Evolutionary conservation across 2,888 invertebrate species (phyloP).

Genomic region (Eupithecia subumbrata): DNA sequence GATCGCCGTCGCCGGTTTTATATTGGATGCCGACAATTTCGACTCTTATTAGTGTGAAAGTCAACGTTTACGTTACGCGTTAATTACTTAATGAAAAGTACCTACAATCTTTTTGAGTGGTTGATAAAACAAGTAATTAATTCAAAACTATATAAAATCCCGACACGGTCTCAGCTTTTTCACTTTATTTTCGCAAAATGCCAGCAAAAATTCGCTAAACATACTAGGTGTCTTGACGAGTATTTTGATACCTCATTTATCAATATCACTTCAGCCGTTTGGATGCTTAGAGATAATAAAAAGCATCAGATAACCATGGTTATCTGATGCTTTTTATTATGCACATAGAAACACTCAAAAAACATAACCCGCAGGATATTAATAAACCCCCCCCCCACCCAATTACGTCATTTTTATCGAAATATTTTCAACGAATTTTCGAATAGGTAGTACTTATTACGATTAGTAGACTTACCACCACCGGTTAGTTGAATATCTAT

Average conservation of each 20-base stretch:
- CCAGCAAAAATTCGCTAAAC: no score
- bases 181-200: neutral
- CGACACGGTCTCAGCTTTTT: neutral
- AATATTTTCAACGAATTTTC: neutral
- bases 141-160: neutral
- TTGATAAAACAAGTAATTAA: neutral
- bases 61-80: neutral
- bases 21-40: constrained; percentile 26
- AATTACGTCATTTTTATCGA: no score
- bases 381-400: no score
- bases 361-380: neutral
- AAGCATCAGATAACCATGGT: neutral
- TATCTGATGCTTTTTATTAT: no score
- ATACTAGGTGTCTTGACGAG: neutral
- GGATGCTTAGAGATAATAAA: neutral
- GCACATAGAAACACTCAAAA: neutral
- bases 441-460: neutral
- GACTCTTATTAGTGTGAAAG: constrained; percentile 27
- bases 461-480: constrained; percentile 8
- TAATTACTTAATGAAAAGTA: neutral
- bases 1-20: constrained; percentile 20
- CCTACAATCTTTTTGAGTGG: neutral
- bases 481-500: constrained; percentile 14
- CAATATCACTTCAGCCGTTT: neutral
- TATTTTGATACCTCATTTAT: neutral